Base-by-base conservation (phyloP, 2,797 vertebrate genomes). In the Poeciliopsis presidionis region DNA sequence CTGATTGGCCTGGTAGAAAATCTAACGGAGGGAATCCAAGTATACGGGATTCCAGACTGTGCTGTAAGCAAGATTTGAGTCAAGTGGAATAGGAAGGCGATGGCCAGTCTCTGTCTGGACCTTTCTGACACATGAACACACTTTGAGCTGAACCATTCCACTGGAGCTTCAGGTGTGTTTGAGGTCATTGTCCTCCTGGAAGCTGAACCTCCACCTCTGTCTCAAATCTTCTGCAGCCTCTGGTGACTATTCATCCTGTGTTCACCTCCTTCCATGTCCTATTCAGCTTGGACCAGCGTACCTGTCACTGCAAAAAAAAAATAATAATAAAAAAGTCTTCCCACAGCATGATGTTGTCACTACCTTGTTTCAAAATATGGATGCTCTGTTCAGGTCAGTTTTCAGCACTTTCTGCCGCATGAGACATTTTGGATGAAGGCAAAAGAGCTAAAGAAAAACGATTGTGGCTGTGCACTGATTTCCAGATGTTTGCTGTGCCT, bases 221-320 rank as follows among this genome's bases (percentile, higher is more conserved):
- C 61, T 63, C 61, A 63, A 63, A 63, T 63, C 53, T 57, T 57
- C 3, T 57, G 53, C 53, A n/a, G 53, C 25, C 53, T 57, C 53
- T 57, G 7, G 36, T 20, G 16, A 33, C 2, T 41, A 22, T 39
- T 33, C 13, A 30, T 33, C 14, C 28, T 61, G 14, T 18, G 39
- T 39, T 67, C 20, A 41, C 7, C 36, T 67, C 30, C 9, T 67
- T 41, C 8, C 18, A 65, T 65, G 33, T 65, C 16, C 20, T 14
- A 36, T 39, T 36, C 61, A 63, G 4, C 61, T 63, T 63, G 2
- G 36, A 65, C 61, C 16, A 65, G 30, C 33, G 22, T 16, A 61
- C 30, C 30, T 18, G n/a, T 63, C 59, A 18, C 30, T 63, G 59
- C 16, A 7, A 39, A 41, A 65, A 3, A 33, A 33, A 33, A 33